Evolutionary conservation across 2,797 vertebrate species (phyloP).

Genomic region (Spinus pinus): DNA sequence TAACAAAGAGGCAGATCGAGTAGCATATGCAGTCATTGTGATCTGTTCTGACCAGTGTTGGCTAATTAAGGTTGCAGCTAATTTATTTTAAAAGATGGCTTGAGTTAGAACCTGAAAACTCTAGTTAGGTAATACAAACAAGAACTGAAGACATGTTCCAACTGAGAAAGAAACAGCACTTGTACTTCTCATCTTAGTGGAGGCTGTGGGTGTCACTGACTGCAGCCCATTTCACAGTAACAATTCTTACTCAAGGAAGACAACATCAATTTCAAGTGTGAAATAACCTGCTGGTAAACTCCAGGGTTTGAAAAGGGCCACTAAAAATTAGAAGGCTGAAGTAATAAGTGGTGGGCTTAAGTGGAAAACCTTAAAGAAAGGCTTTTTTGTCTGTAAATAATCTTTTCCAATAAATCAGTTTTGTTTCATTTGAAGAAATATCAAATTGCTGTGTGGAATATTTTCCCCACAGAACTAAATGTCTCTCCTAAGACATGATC

Average conservation of each 20-base stretch:
- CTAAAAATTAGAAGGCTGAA: neutral
- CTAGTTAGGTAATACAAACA: neutral
- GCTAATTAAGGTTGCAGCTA: neutral
- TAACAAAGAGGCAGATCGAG: neutral
- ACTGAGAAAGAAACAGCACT: neutral
- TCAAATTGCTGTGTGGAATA: neutral
- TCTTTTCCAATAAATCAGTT: neutral
- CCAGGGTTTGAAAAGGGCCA: neutral
- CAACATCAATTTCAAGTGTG: neutral
- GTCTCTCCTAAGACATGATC: neutral
- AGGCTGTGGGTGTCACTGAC: neutral
- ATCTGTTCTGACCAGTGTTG: slow-evolving; percentile 7
- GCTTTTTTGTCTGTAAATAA: neutral
- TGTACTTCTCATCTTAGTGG: neutral
- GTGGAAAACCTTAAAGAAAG: neutral
- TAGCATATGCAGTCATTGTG: neutral
- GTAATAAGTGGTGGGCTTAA: neutral
- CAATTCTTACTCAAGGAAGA: neutral
- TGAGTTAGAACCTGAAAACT: slow-evolving; percentile 10
- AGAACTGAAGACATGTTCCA: neutral
- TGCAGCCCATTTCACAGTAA: neutral
- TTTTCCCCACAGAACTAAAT: neutral
- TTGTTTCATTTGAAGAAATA: neutral
- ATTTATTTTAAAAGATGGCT: slow-evolving; percentile 12
- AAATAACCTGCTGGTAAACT: neutral